phyloP scores from a whole-genome alignment of 2,113 vertebrate species.

The Hiodon tergisus region DNA sequence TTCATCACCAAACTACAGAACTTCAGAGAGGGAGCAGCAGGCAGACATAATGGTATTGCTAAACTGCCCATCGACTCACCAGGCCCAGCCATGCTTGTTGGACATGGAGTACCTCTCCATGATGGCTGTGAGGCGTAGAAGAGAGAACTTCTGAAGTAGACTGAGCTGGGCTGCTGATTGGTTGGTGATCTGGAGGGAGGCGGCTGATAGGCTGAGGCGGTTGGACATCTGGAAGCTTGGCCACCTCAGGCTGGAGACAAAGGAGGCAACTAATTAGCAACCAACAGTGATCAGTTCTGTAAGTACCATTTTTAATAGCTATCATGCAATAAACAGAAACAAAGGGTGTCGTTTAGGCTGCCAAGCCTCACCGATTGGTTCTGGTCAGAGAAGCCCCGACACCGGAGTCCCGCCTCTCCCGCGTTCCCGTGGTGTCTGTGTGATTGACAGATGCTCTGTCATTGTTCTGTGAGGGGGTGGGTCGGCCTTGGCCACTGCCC shows the following conservation, averaged over 20 bases:
- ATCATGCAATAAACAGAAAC: no score
- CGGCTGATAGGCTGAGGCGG: slow-evolving; percentile 70
- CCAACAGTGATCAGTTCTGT: background rate
- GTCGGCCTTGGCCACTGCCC: slow-evolving; percentile 52
- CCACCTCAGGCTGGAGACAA: slow-evolving; percentile 73
- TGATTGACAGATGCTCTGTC: slow-evolving; percentile 81
- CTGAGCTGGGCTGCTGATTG: slow-evolving; percentile 90
- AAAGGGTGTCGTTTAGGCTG: background rate
- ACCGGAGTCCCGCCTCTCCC: slow-evolving; percentile 91
- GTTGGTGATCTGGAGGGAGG: slow-evolving; percentile 82
- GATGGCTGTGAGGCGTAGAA: slow-evolving; percentile 90
- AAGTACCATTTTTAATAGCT: no score
- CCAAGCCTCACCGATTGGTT: slow-evolving; percentile 77
- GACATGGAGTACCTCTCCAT: slow-evolving; percentile 96
- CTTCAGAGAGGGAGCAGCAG: background rate
- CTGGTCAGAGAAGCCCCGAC: slow-evolving; percentile 91
- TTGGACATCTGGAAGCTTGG: slow-evolving; percentile 90
- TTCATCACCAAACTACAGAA: background rate
- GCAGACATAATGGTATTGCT: background rate
- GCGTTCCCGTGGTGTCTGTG: slow-evolving; percentile 67
- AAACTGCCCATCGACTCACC: slow-evolving; percentile 63
- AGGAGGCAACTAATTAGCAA: background rate
- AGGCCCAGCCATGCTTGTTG: slow-evolving; percentile 95
- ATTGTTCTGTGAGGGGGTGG: slow-evolving; percentile 73
- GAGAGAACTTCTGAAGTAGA: slow-evolving; percentile 87